Percentiles rank a stretch among this genome's conserved stretches.
Evolutionary conservation across 2,797 vertebrate genomes (phyloP).

Genomic region (Chelidonichthys spinosus): DNA sequence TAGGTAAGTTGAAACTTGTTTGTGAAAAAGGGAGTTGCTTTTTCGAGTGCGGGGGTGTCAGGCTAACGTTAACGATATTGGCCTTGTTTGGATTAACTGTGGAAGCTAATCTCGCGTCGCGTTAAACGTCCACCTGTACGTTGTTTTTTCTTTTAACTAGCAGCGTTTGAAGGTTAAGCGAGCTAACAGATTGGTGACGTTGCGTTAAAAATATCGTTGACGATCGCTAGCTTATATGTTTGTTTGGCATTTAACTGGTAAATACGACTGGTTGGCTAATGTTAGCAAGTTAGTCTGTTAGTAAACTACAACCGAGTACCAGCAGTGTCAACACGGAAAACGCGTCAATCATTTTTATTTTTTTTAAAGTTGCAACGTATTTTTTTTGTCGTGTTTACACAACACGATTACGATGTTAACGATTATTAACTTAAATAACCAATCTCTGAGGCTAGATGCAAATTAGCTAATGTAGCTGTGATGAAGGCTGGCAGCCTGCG

Average conservation of each 20-base stretch:
- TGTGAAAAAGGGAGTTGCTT: constrained; percentile 47
- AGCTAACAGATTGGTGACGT: no score
- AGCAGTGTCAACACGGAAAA: background rate
- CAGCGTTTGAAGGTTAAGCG: background rate
- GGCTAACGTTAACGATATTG: constrained; percentile 52
- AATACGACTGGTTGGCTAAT: constrained; percentile 21
- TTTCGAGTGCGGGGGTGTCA: constrained; percentile 42
- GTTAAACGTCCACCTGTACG: background rate
- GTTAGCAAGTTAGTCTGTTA: constrained; percentile 19
- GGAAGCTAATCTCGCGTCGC: constrained; percentile 46
- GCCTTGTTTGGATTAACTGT: constrained; percentile 55
- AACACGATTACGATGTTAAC: constrained; percentile 22
- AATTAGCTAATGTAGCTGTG: background rate
- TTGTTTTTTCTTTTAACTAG: fast-evolving
- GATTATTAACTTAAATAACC: no score
- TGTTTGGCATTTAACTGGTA: background rate
- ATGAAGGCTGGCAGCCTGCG: background rate
- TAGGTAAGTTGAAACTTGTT: constrained; percentile 51
- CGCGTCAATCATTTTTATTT: no score
- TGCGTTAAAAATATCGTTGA: background rate
- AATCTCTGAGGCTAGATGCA: background rate
- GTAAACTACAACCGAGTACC: background rate
- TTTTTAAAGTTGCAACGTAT: background rate
- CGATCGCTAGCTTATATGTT: background rate
- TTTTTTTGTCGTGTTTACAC: constrained; percentile 5